Evolutionary conservation across 2,113 vertebrate species (phyloP).

Genomic region (Microtus pennsylvanicus): DNA sequence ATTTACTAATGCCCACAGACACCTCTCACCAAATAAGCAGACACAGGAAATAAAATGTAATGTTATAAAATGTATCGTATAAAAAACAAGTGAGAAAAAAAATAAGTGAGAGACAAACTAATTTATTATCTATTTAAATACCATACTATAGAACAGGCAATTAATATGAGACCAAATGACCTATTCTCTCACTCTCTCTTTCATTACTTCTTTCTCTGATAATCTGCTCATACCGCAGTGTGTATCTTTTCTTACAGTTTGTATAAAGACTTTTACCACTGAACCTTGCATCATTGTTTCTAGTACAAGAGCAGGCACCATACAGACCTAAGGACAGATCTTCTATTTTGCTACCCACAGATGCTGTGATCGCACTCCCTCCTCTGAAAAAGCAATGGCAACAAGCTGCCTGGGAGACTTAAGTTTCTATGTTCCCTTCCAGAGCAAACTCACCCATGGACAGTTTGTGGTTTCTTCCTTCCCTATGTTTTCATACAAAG

Average conservation of each 20-base stretch:
- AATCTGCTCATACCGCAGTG: background rate
- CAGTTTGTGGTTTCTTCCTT: too few species aligned
- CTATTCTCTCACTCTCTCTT: background rate
- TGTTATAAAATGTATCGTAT: background rate
- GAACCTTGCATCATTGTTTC: background rate
- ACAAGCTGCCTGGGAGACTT: background rate
- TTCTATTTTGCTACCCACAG: background rate
- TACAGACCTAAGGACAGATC: background rate
- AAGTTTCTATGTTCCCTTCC: background rate
- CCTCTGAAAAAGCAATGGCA: background rate
- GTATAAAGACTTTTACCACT: background rate
- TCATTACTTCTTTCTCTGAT: background rate
- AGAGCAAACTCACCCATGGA: background rate
- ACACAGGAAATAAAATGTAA: background rate
- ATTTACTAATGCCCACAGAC: background rate
- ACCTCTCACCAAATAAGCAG: background rate
- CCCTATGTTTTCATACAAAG: background rate
- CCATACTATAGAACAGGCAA: background rate
- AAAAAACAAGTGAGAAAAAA: background rate
- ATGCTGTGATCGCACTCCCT: background rate
- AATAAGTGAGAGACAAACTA: background rate
- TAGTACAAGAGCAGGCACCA: background rate
- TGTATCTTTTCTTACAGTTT: background rate
- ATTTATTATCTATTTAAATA: background rate
- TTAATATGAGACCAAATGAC: background rate